A percentile compares a stretch with the other conserved stretches of the same genome.
These are phyloP conservation scores for Melipona bicolor DNA, from an alignment of 2,888 invertebrate genomes.

Conservation along the genomic window DNA sequence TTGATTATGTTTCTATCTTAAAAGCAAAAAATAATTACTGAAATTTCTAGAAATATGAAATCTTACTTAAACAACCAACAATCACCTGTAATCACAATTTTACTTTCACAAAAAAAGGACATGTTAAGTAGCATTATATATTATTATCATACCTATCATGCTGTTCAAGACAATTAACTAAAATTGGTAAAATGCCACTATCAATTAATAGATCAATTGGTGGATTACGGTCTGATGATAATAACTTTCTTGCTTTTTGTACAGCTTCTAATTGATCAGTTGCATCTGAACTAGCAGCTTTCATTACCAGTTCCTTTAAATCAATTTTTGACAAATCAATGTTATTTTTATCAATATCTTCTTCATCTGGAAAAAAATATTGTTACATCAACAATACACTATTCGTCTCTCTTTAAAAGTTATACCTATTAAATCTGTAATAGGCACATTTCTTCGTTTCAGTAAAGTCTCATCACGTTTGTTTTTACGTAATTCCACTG, in stretches of 20 bases:
- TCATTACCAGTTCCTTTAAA: slow-evolving; percentile 93
- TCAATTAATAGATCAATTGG: slow-evolving; percentile 98
- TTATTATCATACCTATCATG: slow-evolving; percentile 87
- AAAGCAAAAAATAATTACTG: not conserved
- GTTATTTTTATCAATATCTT: slow-evolving; percentile 88
- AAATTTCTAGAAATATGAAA: not conserved
- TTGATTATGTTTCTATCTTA: not conserved
- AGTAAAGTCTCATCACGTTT: slow-evolving; percentile 98
- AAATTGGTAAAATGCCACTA: slow-evolving; percentile 97
- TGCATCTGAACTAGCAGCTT: slow-evolving; percentile 93
- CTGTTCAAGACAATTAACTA: slow-evolving; percentile 94
- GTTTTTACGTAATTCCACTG: slow-evolving; percentile 98
- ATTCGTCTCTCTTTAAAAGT: not conserved
- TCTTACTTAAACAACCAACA: not conserved
- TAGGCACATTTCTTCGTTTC: slow-evolving; percentile 97
- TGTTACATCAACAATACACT: not conserved
- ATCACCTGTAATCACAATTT: not conserved
- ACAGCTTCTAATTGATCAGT: slow-evolving; percentile 95
- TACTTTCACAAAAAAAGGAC: not conserved
- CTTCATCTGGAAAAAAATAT: slow-evolving; percentile 87
- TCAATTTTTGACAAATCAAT: slow-evolving; percentile 87
- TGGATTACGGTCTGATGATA: slow-evolving; percentile 99
- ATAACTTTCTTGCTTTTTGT: slow-evolving; percentile 96
- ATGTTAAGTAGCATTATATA: not conserved
- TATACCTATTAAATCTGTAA: slow-evolving; percentile 91